Base-by-base conservation (phyloP, 2,888 invertebrate genomes). In the Eupelmus urozonus region DNA sequence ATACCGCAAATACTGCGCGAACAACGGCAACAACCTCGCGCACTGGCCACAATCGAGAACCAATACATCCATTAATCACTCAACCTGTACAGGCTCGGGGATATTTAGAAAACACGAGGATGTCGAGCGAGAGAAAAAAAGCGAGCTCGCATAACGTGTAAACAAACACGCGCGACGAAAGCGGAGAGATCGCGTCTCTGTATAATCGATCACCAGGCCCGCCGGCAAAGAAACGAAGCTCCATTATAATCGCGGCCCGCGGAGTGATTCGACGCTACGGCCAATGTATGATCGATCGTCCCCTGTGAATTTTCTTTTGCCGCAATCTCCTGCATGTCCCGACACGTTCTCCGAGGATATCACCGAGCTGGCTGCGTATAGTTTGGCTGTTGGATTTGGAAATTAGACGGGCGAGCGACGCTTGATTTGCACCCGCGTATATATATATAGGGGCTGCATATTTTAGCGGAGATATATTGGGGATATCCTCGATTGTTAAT, bases 11-110 rank as follows among this genome's bases (percentile, higher is more conserved):
- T 53, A 66, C 66, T 40, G 34, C 20, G 16, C 16, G 27, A 34
- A 23, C 42, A 34, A 23, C 23, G 3, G n/a, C n/a, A n/a, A 20
- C 49, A 16, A 2, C 53, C 20, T 27, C 49, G 13, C 7, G 16
- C 16, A 25, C 1, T n/a, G 20, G 27, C 27, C n/a, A 23, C 45
- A 53, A 67, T 67, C 55, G 55, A 70, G 49, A 20, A n/a, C 29
- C 23, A 18, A 51, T 71, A 70, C 16, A 60, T 51, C n/a, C 71
- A 71, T 71, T 49, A 71, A 71, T 71, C 71, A 60, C 60, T 34
- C 9, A 5, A 5, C 34, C 34, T 9, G 34, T 16, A 11, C 27
- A 20, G 11, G 18, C 40, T n/a, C 40, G 42, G 11, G 11, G 49
- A 13, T 0, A 13, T 49, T 18, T n/a, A 49, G 18, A 49, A 5